A percentile compares a stretch with the other conserved stretches of the same genome.
Evolutionary conservation across 2,888 invertebrate species (phyloP).

Genomic region (Metellina segmentata): DNA sequence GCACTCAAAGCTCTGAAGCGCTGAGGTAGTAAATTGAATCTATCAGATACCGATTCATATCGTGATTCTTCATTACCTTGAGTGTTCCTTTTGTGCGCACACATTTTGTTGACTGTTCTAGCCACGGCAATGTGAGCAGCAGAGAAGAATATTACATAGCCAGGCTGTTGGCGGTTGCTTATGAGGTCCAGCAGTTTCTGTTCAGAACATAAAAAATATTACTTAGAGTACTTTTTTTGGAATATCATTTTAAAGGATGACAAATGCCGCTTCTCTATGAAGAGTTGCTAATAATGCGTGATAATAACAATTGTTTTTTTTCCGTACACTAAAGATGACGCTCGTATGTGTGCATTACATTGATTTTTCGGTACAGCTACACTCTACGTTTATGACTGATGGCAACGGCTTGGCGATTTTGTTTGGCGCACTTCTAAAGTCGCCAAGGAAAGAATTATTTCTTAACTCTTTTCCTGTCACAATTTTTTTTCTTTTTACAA

Average conservation of each 20-base stretch:
- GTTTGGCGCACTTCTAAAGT: too few relatives aligned
- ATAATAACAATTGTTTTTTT: too few relatives aligned
- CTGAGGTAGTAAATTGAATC: not conserved
- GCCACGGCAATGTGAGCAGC: constrained; percentile 38
- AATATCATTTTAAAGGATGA: not conserved
- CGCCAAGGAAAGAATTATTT: too few relatives aligned
- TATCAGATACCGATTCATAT: not conserved
- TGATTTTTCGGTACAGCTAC: too few relatives aligned
- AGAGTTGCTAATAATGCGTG: not conserved
- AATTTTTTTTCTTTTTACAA: too few relatives aligned
- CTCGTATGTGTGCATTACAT: too few relatives aligned
- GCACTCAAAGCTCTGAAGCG: not conserved
- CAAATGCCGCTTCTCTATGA: not conserved
- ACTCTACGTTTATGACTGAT: too few relatives aligned
- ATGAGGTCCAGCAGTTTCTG: constrained; percentile 32
- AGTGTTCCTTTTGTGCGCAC: not conserved
- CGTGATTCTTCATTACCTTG: not conserved
- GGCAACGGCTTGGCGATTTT: too few relatives aligned
- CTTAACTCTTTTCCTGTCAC: too few relatives aligned
- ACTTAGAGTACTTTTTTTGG: too few relatives aligned
- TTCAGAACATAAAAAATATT: not conserved
- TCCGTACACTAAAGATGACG: too few relatives aligned
- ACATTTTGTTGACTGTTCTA: constrained; percentile 7
- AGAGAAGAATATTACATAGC: constrained; percentile 19
- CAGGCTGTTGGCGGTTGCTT: not conserved